Evolutionary conservation across 2,797 vertebrate genomes (phyloP), one percentile per base, ranked within the genome.

Genomic region (Enteromius afrohamiltoni): DNA sequence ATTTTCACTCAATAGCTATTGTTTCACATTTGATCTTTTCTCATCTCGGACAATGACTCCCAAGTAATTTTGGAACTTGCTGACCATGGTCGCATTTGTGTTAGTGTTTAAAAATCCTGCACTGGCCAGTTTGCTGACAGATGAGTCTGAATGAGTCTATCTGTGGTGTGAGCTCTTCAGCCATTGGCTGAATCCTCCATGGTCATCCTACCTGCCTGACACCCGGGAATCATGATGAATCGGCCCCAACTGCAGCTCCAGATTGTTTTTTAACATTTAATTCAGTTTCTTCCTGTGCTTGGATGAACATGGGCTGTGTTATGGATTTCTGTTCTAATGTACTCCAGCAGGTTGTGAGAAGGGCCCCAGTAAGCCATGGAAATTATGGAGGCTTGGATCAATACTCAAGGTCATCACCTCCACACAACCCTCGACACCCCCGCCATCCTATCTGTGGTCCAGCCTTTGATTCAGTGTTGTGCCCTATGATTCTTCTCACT

Each of bases 261-360:
- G 97, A 98, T 98, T 99, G 97, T 98, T 98, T 98, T 96, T 97
- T 98, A 98, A 98, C 97, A 96, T 98, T 98, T 98, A 98, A 98
- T 98, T 98, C 97, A 97, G 97, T 98, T 98, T 98, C 96, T 98
- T 98, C 97, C 97, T 98, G 97, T 98, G 97, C 97, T 98, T 97
- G 96, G 96, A 97, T 97, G 98, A 97, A 96, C 97, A 98, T 95
- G 94, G 96, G 73, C 93, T 94, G 93, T 93, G 94, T 99, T 98
- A 99, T 98, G 96, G 96, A 98, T 98, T 97, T 97, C 96, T 96
- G 95, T 94, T 96, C 95, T 98, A 97, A 97, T 97, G 96, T 97
- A 96, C 96, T 96, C 94, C 96, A 98, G 96, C 96, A 97, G 97
- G 94, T 96, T 96, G 94, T 94, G 94, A 94, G 94, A 95, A 93